phyloP scores from a whole-genome alignment of 2,113 vertebrate species.

The Manacus vitellinus region DNA sequence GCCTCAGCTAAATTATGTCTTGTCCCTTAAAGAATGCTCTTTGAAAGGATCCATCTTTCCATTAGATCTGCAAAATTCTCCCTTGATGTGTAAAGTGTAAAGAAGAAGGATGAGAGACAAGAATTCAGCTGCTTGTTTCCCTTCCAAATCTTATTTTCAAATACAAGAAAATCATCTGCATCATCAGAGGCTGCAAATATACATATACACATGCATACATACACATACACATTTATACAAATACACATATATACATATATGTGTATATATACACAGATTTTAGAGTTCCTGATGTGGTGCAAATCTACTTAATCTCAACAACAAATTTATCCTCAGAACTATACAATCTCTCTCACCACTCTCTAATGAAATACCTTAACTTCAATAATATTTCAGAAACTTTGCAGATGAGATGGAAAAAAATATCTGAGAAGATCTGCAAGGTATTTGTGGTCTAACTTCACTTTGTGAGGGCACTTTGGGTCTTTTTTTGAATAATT shows the following conservation, averaged over 20 bases:
- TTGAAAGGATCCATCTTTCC: not conserved
- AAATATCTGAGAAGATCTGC: not conserved
- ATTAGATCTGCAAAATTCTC: not conserved
- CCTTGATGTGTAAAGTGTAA: not conserved
- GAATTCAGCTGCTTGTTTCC: not conserved
- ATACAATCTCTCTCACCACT: not conserved
- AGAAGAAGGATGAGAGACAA: not conserved
- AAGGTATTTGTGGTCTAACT: not conserved
- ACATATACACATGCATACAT: too few species aligned
- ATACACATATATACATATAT: not conserved
- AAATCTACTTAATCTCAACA: not conserved
- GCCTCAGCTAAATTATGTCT: not conserved
- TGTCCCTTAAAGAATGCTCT: not conserved
- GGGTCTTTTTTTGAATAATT: not conserved
- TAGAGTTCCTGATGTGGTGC: not conserved
- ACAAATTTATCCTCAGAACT: not conserved
- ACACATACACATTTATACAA: not conserved
- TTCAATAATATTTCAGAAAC: not conserved
- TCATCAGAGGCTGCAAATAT: not conserved
- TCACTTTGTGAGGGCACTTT: not conserved
- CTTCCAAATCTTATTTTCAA: not conserved
- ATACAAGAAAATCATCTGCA: not conserved
- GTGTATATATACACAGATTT: rapidly evolving
- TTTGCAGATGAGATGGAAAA: not conserved
- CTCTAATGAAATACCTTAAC: not conserved